Conservation (phyloP, 2,888 invertebrate species). For the Dicranocentrus wangi region DNA sequence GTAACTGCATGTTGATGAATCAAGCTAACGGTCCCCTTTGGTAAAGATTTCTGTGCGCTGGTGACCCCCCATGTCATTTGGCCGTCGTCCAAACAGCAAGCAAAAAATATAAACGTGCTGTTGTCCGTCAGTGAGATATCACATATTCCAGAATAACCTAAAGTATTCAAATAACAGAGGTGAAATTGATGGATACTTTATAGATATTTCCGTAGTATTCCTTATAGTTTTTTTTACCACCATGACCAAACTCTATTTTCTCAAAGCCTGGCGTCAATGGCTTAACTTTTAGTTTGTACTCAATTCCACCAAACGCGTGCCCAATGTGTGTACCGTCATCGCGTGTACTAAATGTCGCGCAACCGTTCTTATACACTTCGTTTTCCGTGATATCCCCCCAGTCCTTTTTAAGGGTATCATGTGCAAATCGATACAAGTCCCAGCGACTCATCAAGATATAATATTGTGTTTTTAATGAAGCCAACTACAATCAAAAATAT, state of each 20-base stretch:
- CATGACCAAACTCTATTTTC: too few species aligned
- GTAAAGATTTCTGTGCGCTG: not conserved
- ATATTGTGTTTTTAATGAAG: too few species aligned
- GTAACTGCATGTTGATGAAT: slow-evolving; percentile 3
- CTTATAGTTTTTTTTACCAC: too few species aligned
- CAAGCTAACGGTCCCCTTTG: not conserved
- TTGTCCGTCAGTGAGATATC: slow-evolving; percentile 11
- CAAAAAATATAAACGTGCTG: not conserved
- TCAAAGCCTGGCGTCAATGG: too few species aligned
- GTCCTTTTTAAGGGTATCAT: not conserved
- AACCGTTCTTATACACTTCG: not conserved
- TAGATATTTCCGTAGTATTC: too few species aligned
- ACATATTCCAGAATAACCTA: not conserved
- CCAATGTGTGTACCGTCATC: not conserved
- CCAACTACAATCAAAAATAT: not conserved
- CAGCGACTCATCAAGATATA: slow-evolving; percentile 25
- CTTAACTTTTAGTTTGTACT: not conserved
- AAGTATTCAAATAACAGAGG: too few species aligned
- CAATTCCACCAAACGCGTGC: too few species aligned
- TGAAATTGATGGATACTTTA: too few species aligned
- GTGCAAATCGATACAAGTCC: not conserved
- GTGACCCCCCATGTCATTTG: slow-evolving; percentile 17
- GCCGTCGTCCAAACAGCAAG: not conserved
- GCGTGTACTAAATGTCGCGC: not conserved
- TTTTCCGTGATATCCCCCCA: not conserved